Evolutionary conservation across 2,888 invertebrate genomes (phyloP), one percentile per base, ranked within the genome.

Genomic region (Tachina fera): DNA sequence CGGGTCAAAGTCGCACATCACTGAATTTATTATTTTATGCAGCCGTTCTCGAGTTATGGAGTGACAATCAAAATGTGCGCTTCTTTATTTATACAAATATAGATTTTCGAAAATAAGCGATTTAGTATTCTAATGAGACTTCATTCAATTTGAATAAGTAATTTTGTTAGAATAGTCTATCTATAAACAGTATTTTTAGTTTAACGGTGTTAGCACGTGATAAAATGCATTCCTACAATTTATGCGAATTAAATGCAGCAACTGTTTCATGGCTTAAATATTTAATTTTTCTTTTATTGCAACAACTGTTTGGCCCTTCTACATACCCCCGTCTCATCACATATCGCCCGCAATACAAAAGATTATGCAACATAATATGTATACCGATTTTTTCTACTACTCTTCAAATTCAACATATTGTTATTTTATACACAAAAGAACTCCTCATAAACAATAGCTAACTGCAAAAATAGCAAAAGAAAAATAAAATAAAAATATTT

Each of bases 351-450:
- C 56, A 16, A 45, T 31, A 61, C 41, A 61, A 65, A 47, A 81
- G 53, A n/a, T 60, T 51, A 61, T 47, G 75, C 70, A 81, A 81
- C 53, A 41, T 60, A 68, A 81, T 75, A 81, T n/a, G n/a, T n/a
- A n/a, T 68, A 47, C 19, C 14, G 45, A 43, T 45, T 61, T 68
- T 60, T 22, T 22, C 19, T 39, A 43, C 51, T 60, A 19, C 68
- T 68, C 9, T 22, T 60, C 58, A 77, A 65, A 72, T 65, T 31
- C 74, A 61, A 61, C 81, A 75, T 81, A 81, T 81, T 81, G 61
- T 81, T 75, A 81, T 81, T 68, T 75, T 47, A 75, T 61, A 61
- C 61, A 81, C 68, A 81, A 81, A 81, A 75, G 81, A 47, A 75
- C 53, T 75, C 67, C 53, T 75, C 67, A 22, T 31, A 61, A 74